Evolutionary conservation across 1,140 invertebrate species (phyloP).

Genomic region (Plectrocnemia conspersa): DNA sequence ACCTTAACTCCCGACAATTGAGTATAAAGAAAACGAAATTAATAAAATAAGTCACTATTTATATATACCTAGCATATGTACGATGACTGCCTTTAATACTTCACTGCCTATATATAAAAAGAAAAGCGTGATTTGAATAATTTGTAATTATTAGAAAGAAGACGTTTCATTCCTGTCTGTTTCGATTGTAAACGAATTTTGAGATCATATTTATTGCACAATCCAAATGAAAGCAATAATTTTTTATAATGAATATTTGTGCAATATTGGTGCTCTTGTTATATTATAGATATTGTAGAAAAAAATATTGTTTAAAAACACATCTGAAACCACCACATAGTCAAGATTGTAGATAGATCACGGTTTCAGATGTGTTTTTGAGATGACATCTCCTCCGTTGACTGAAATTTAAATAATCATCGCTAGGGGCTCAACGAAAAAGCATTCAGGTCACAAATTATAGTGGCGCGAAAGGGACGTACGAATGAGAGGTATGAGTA

Average conservation of each 20-base stretch:
- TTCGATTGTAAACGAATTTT: constrained; percentile 5
- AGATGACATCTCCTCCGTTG: constrained; percentile 49
- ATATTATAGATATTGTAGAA: constrained; percentile 21
- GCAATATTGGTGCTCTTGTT: constrained; percentile 36
- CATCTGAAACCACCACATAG: constrained; percentile 25
- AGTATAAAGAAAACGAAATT: constrained; percentile 2
- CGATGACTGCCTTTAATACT: constrained; percentile 10
- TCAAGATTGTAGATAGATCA: constrained; percentile 32
- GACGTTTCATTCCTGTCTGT: constrained; percentile 35
- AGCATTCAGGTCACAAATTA: constrained; percentile 11
- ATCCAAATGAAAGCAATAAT: constrained; percentile 28
- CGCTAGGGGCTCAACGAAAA: too few species aligned
- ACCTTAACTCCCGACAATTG: constrained; percentile 30
- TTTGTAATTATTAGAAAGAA: constrained; percentile 29
- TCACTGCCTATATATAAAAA: constrained; percentile 12
- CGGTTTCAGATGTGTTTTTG: constrained; percentile 24
- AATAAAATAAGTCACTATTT: constrained; percentile 18
- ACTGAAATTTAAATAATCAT: too few species aligned
- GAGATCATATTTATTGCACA: constrained; percentile 30
- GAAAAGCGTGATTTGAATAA: neutral
- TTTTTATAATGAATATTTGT: too few species aligned
- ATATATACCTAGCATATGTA: constrained; percentile 10
- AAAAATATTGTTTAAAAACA: constrained; percentile 24
- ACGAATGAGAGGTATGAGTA: too few species aligned
- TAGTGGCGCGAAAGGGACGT: too few species aligned